These are phyloP conservation scores for Sebastes taczanowskii DNA, from an alignment of 2,797 vertebrate species.

Conservation along the genomic window DNA sequence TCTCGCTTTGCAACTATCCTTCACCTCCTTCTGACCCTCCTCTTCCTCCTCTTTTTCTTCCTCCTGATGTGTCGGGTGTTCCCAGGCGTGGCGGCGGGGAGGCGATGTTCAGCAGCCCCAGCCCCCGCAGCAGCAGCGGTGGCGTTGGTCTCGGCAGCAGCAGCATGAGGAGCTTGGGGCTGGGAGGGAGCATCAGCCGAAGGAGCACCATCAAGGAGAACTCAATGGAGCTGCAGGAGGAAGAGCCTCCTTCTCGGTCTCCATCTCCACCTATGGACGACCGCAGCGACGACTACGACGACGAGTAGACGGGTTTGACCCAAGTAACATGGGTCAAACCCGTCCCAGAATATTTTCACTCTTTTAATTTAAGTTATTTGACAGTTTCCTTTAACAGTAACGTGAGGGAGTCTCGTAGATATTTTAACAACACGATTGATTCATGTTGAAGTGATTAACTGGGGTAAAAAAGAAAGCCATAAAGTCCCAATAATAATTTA, in stretches of 20 bases:
- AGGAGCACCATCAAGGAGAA: constrained; percentile 63
- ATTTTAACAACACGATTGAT: neutral
- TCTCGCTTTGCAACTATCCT: constrained; percentile 22
- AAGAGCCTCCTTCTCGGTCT: constrained; percentile 40
- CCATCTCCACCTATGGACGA: constrained; percentile 44
- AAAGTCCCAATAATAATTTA: neutral
- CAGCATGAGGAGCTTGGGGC: constrained; percentile 42
- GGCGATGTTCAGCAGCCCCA: constrained; percentile 21
- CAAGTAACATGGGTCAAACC: neutral
- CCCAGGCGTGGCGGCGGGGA: constrained; percentile 65
- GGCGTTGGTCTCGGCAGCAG: neutral
- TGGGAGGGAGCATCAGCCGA: constrained; percentile 30
- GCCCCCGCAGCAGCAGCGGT: constrained; percentile 31
- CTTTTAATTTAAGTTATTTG: neutral
- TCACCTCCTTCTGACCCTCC: constrained; percentile 43
- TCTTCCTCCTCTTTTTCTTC: constrained; percentile 44
- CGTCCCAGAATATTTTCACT: neutral
- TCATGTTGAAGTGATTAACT: neutral
- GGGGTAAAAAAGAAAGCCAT: neutral
- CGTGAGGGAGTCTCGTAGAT: neutral
- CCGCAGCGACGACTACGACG: neutral
- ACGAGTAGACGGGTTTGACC: constrained; percentile 23
- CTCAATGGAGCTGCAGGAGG: constrained; percentile 61
- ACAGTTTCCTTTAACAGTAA: neutral
- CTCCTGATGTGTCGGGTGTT: constrained; percentile 45